Evolutionary conservation across 2,888 invertebrate species (phyloP).

Genomic region (Amiota communis): DNA sequence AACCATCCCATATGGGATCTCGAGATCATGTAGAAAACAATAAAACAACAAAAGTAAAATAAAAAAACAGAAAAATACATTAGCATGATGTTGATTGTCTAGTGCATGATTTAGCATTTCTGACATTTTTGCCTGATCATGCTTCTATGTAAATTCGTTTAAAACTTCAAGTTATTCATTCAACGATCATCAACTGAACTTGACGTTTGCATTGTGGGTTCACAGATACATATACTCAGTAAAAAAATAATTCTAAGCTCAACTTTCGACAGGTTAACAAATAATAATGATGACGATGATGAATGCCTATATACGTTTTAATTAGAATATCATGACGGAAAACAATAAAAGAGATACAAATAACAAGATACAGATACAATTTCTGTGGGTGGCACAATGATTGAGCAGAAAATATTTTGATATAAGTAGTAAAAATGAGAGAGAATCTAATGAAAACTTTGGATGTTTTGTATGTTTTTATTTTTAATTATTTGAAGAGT

Average conservation of each 20-base stretch:
- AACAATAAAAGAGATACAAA: constrained; percentile 50
- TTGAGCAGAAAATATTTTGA: neutral
- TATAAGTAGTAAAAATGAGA: constrained; percentile 13
- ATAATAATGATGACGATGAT: constrained; percentile 18
- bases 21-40: constrained; percentile 9
- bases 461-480: neutral
- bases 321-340: constrained; percentile 61
- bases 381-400: constrained; percentile 27
- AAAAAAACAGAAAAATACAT: neutral
- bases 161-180: constrained; percentile 3
- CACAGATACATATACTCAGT: neutral
- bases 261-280: constrained; percentile 31
- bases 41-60: neutral
- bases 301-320: constrained; percentile 56
- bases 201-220: neutral
- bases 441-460: neutral
- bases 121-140: constrained; percentile 17
- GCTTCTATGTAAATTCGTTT: constrained; percentile 22
- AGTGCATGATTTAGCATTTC: constrained; percentile 19
- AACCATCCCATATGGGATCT: constrained; percentile 5
- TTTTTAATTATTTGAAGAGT: constrained; percentile 19
- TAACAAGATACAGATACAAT: neutral
- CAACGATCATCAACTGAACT: neutral
- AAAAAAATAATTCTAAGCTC: constrained; percentile 2
- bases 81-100: constrained; percentile 22